phyloP scores from a whole-genome alignment of 2,113 vertebrate species.

The Psilopogon haemacephalus region DNA sequence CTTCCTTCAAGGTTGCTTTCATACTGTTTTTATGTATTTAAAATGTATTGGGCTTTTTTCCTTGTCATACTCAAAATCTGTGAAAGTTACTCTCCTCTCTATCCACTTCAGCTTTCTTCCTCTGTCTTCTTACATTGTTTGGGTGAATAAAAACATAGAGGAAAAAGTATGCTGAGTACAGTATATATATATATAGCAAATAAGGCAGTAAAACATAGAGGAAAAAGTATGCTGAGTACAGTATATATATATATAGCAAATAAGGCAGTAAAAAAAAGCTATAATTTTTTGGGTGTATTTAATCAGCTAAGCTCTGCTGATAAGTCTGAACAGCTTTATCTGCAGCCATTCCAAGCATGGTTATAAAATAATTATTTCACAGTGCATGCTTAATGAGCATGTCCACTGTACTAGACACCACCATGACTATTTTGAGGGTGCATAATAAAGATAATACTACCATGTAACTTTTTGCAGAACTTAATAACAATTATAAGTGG shows the following conservation, averaged over 20 bases:
- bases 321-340: not conserved
- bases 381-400: not conserved
- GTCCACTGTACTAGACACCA: not conserved
- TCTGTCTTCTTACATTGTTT: not conserved
- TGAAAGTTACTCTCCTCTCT: not conserved
- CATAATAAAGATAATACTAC: not conserved
- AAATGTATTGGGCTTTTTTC: not conserved
- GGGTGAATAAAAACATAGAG: not conserved
- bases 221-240: not conserved
- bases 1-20: not conserved
- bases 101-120: not conserved
- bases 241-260: not conserved
- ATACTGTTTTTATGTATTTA: not conserved
- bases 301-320: not conserved
- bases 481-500: not conserved
- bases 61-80: not conserved
- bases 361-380: not conserved
- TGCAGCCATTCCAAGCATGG: fast-evolving
- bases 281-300: not conserved
- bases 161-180: not conserved
- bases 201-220: not conserved
- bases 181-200: not conserved
- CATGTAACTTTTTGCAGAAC: not conserved
- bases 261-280: not conserved
- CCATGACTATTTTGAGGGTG: not conserved